Evolutionary conservation across 1,140 invertebrate genomes (phyloP).

Genomic region (Myzus persicae): DNA sequence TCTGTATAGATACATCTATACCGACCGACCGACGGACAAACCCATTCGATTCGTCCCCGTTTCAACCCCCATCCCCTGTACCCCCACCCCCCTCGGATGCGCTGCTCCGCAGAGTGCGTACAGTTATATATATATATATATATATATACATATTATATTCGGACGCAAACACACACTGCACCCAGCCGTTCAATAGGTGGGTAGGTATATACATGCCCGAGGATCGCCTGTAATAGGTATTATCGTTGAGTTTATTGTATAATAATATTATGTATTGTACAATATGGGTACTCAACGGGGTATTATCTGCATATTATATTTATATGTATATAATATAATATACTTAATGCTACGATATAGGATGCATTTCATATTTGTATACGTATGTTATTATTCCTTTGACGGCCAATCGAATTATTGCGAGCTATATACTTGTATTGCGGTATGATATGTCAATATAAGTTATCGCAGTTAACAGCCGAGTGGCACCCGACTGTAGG

Average conservation of each 20-base stretch:
- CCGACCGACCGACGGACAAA: not conserved
- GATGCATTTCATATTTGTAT: not conserved
- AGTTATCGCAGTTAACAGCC: not conserved
- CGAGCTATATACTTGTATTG: no score
- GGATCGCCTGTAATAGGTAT: not conserved
- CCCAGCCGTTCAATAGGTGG: not conserved
- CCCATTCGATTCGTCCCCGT: conserved; percentile 21
- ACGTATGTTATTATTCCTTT: not conserved
- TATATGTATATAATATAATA: not conserved
- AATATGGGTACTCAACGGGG: no score
- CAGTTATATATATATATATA: not conserved
- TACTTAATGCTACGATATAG: no score
- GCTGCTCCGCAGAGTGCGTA: not conserved
- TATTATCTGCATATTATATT: not conserved
- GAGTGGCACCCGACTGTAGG: no score
- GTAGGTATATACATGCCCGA: not conserved
- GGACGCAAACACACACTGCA: not conserved
- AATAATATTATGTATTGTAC: no score
- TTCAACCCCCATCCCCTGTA: not conserved
- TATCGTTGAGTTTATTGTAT: no score
- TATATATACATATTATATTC: not conserved
- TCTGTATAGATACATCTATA: not conserved
- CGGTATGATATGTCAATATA: not conserved
- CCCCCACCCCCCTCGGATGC: not conserved
- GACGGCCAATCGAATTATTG: not conserved